Conservation (phyloP, 1,140 invertebrate species). For the Lithobius niger region DNA sequence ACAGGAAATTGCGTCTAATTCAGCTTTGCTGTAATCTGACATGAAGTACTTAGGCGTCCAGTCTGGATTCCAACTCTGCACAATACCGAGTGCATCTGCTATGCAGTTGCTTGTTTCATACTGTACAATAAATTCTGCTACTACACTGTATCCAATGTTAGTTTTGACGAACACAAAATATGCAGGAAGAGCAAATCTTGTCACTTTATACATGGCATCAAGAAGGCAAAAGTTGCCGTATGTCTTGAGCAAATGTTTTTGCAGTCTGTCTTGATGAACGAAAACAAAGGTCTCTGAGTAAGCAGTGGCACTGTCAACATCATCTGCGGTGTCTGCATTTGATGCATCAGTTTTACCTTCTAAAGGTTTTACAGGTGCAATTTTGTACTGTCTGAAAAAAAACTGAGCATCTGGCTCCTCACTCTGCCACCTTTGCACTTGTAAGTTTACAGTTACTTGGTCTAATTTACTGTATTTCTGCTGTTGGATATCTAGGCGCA, state of each 20-base stretch:
- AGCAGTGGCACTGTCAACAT: not conserved
- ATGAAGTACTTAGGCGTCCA: constrained; percentile 1
- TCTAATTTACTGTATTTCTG: not conserved
- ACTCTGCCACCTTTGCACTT: not conserved
- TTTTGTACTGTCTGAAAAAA: not conserved
- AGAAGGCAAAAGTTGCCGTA: not conserved
- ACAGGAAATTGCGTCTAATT: not conserved
- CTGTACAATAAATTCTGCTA: not conserved
- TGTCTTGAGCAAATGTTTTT: not conserved
- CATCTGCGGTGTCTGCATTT: not conserved
- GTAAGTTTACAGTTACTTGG: not conserved
- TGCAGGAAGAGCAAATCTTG: not conserved
- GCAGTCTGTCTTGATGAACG: not conserved
- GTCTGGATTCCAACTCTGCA: not conserved
- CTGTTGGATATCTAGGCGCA: not conserved
- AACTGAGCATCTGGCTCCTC: not conserved
- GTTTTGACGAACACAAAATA: not conserved
- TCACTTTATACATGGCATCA: not conserved
- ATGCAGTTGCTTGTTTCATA: not conserved
- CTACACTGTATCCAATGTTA: not conserved
- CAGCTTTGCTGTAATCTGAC: not conserved
- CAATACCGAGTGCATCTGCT: not conserved
- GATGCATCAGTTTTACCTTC: not conserved
- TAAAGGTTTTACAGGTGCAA: not conserved
- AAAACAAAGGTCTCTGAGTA: not conserved